Evolutionary conservation across 2,888 invertebrate genomes (phyloP).

Genomic region (Anaspis maculata): DNA sequence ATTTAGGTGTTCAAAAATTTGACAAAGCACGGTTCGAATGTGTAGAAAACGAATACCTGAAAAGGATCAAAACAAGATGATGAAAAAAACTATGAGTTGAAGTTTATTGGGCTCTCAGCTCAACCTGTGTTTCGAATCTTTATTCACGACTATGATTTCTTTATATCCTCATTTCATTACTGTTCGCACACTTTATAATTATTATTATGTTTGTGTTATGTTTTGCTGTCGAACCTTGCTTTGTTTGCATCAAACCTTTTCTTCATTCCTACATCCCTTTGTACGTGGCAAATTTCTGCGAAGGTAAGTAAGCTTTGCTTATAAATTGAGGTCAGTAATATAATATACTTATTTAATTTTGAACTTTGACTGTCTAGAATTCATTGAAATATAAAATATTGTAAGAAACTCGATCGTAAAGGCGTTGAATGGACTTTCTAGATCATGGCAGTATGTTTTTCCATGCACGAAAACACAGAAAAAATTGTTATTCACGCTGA

Average conservation of each 20-base stretch:
- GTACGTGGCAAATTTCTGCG: background rate
- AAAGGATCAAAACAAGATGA: conserved; percentile 19
- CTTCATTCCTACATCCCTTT: conserved; percentile 18
- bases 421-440: too few relatives aligned
- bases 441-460: too few relatives aligned
- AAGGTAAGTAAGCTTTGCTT: conserved; percentile 28
- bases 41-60: too few relatives aligned
- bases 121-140: conserved; percentile 26
- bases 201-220: conserved; percentile 27
- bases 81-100: conserved; percentile 1
- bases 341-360: conserved; percentile 1
- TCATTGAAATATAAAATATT: too few relatives aligned
- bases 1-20: conserved; percentile 20
- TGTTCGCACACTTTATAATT: conserved; percentile 24
- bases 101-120: conserved; percentile 43
- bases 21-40: conserved; percentile 43
- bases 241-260: conserved; percentile 34
- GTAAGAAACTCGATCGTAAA: background rate
- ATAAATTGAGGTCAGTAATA: background rate
- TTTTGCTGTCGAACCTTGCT: conserved; percentile 44
- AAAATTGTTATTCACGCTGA: too few relatives aligned
- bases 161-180: conserved; percentile 29
- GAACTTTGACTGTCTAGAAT: too few relatives aligned
- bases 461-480: too few relatives aligned
- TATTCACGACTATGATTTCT: too few relatives aligned